Conservation (phyloP, 2,797 vertebrate genomes). For the Scleropages formosus region DNA sequence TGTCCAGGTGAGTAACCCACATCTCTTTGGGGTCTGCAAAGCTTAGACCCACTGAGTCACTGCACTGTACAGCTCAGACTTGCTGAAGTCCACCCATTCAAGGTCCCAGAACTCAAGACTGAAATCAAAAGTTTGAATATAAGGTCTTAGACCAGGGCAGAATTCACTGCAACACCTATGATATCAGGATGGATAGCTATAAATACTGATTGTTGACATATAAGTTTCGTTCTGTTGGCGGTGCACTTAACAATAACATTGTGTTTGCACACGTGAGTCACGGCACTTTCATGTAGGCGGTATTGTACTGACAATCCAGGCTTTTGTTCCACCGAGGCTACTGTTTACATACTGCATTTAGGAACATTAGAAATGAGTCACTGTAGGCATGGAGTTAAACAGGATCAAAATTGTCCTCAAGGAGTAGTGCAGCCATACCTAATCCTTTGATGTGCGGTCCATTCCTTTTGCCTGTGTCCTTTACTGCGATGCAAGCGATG, state of each 20-base stretch:
- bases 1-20: too few species aligned
- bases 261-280: conserved; percentile 16
- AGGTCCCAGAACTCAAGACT: too few species aligned
- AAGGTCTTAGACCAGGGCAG: too few species aligned
- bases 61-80: too few species aligned
- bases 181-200: not conserved
- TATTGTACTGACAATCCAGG: not conserved
- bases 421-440: not conserved
- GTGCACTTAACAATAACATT: not conserved
- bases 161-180: too few species aligned
- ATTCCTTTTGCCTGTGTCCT: not conserved
- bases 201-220: not conserved
- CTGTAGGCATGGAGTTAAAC: not conserved
- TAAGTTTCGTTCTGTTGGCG: not conserved
- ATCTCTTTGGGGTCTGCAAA: too few species aligned
- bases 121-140: too few species aligned
- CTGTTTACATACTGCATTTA: conserved; percentile 24
- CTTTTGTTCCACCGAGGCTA: conserved; percentile 1
- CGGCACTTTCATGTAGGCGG: not conserved
- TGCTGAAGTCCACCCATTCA: too few species aligned
- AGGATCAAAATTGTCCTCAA: not conserved
- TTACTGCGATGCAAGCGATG: too few species aligned
- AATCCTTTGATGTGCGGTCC: not conserved
- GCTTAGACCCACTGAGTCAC: too few species aligned
- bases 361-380: conserved; percentile 28